phyloP scores from a whole-genome alignment of 2,113 vertebrate species.

The Brienomyrus longianalis region DNA sequence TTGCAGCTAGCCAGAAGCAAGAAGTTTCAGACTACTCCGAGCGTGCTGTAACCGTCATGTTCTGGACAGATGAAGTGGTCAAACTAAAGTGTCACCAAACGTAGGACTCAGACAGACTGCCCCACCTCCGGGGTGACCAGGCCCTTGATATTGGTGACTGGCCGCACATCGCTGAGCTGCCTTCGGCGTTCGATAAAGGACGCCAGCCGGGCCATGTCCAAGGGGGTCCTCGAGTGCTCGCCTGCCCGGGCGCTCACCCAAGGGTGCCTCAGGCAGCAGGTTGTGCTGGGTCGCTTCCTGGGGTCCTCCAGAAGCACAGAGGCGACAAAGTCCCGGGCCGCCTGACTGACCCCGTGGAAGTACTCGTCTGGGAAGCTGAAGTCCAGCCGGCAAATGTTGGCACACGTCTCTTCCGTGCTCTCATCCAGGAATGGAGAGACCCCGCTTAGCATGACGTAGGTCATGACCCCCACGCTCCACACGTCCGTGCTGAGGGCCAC shows the following conservation, averaged over 20 bases:
- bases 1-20: not conserved
- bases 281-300: conserved; percentile 75
- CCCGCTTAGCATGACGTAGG: conserved; percentile 87
- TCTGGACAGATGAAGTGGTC: not conserved
- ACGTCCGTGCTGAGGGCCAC: conserved; percentile 84
- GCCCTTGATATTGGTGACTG: conserved; percentile 78
- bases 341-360: conserved; percentile 80
- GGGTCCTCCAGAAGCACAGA: conserved; percentile 83
- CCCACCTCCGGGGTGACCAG: conserved; percentile 67
- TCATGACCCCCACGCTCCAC: conserved; percentile 89
- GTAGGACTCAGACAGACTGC: conserved; percentile 50
- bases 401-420: conserved; percentile 91
- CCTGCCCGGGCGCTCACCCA: conserved; percentile 82
- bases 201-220: conserved; percentile 84
- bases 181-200: conserved; percentile 84
- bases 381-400: conserved; percentile 90
- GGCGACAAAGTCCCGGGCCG: conserved; percentile 81
- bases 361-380: conserved; percentile 93
- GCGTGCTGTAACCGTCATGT: not conserved
- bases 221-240: conserved; percentile 79
- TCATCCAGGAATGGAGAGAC: conserved; percentile 95
- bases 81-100: not conserved
- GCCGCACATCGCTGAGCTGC: conserved; percentile 84
- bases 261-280: conserved; percentile 85
- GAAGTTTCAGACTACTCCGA: not conserved